phyloP scores from a whole-genome alignment of 2,797 vertebrate genomes.

The Chiroxiphia lanceolata region DNA sequence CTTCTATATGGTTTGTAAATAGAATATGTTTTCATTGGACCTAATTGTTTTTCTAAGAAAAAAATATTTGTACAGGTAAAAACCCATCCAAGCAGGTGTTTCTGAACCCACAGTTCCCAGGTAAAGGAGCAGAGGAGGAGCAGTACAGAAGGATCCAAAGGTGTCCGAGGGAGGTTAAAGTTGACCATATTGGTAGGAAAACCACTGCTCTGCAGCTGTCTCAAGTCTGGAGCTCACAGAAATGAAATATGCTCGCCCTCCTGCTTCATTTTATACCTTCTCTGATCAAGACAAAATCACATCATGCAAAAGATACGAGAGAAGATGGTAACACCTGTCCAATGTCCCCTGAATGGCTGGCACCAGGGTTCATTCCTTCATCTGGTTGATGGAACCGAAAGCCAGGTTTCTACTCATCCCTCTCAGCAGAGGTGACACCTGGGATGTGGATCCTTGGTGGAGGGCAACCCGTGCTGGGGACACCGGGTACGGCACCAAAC shows the following conservation, averaged over 20 bases:
- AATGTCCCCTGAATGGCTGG: too few relatives aligned
- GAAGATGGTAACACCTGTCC: not conserved
- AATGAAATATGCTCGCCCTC: not conserved
- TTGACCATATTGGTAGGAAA: accelerated
- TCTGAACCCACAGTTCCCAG: not conserved
- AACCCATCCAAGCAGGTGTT: not conserved
- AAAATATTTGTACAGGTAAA: not conserved
- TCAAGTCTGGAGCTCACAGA: not conserved
- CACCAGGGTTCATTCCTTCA: not conserved
- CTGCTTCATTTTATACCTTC: not conserved
- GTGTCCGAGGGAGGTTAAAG: not conserved
- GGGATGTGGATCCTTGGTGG: not conserved
- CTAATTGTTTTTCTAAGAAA: not conserved
- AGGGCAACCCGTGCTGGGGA: not conserved
- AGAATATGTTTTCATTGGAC: not conserved
- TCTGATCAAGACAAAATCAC: not conserved
- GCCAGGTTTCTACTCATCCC: accelerated
- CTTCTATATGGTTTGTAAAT: not conserved
- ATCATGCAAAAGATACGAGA: not conserved
- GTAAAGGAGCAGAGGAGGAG: not conserved
- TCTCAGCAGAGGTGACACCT: too few relatives aligned
- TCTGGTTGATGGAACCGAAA: not conserved
- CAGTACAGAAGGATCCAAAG: not conserved
- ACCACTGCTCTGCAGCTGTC: not conserved
- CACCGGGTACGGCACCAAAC: not conserved